Conservation (phyloP, 2,888 invertebrate species). For the Hemithea aestivaria region DNA sequence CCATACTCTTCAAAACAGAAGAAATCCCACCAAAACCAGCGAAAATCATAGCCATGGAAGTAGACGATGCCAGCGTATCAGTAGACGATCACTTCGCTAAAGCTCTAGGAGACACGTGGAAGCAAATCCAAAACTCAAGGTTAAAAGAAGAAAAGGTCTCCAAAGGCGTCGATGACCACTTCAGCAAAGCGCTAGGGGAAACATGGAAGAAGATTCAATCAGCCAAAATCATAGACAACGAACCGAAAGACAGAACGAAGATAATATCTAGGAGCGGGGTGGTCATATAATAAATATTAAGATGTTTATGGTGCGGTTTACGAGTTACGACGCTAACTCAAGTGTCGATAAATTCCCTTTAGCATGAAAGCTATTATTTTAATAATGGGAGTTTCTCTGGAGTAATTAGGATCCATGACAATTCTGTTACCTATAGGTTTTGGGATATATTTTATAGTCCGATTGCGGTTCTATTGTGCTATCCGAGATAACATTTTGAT, state of each 20-base stretch:
- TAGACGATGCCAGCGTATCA: constrained; percentile 79
- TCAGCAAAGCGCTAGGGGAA: constrained; percentile 92
- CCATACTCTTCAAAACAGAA: constrained; percentile 64
- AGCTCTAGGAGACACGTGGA: constrained; percentile 92
- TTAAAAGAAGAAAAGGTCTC: constrained; percentile 65
- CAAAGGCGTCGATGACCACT: constrained; percentile 89
- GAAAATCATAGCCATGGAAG: constrained; percentile 77
- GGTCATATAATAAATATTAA: constrained; percentile 63
- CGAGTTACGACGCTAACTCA: constrained; percentile 58
- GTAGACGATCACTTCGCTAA: constrained; percentile 97
- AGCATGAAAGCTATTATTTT: constrained; percentile 53
- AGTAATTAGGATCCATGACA: constrained; percentile 60
- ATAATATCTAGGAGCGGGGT: constrained; percentile 73
- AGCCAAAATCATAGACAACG: constrained; percentile 63
- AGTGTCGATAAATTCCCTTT: constrained; percentile 66
- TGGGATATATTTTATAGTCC: constrained; percentile 51
- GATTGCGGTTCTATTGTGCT: constrained; percentile 33
- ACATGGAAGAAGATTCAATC: constrained; percentile 89
- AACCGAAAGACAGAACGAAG: constrained; percentile 63
- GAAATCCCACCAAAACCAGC: constrained; percentile 54
- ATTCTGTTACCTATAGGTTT: constrained; percentile 65
- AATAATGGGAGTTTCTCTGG: constrained; percentile 35
- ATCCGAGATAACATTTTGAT: constrained; percentile 5
- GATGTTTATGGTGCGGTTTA: constrained; percentile 58
- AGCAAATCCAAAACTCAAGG: constrained; percentile 82